Conservation (phyloP, 2,888 invertebrate species). For the Diaprepes abbreviatus region DNA sequence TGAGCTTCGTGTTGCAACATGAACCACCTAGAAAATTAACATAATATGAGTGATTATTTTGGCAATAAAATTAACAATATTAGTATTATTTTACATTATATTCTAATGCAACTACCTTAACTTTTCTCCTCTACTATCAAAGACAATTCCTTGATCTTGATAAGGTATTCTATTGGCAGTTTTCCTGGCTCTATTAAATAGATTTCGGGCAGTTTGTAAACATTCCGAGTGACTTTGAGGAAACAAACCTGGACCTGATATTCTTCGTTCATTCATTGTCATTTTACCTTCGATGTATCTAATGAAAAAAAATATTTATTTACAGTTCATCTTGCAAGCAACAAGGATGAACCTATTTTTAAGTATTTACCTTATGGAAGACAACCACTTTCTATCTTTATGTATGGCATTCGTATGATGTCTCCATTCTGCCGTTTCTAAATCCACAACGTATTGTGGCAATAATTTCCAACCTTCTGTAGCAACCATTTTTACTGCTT, state of each 20-base stretch:
- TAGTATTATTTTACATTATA: neutral
- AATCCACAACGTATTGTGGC: constrained; percentile 89
- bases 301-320: neutral
- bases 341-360: neutral
- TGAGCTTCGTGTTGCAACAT: constrained; percentile 91
- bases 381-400: constrained; percentile 87
- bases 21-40: constrained; percentile 75
- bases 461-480: constrained; percentile 91
- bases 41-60: neutral
- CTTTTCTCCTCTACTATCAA: constrained; percentile 77
- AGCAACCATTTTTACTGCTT: constrained; percentile 89
- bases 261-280: constrained; percentile 78
- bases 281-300: constrained; percentile 77
- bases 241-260: constrained; percentile 80
- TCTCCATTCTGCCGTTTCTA: constrained; percentile 91
- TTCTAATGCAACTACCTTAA: constrained; percentile 68
- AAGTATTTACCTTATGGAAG: constrained; percentile 72
- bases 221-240: constrained; percentile 84
- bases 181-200: constrained; percentile 83
- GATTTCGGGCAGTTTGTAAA: constrained; percentile 82
- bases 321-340: neutral
- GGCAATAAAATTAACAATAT: no score
- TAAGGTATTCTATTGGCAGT: constrained; percentile 80
- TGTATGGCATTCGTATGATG: constrained; percentile 85
- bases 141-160: constrained; percentile 81